Base-by-base conservation (phyloP, 2,797 vertebrate species). In the Hyperoplus immaculatus region DNA sequence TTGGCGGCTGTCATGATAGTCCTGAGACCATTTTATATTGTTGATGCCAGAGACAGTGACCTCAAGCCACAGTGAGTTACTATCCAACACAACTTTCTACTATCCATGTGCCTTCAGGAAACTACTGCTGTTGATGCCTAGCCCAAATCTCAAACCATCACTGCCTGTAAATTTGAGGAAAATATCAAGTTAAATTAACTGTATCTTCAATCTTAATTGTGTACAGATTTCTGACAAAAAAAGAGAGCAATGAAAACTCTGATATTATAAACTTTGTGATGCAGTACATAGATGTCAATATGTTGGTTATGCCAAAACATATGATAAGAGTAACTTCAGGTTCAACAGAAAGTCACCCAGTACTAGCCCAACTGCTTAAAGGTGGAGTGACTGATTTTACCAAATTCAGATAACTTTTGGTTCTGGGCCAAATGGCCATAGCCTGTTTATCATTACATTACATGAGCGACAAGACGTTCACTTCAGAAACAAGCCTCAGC, bases 391-490 rank as follows among this genome's bases (percentile, higher is more conserved):
- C 36, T 68, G 51, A 66, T 14, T 51, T 72, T 53, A 4, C 3
- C 14, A 13, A 43, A 56, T 29, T 64, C 56, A 63, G 50, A 58
- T 69, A 61, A 54, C 46, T 54, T 54, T 53, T 42, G 11, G 63
- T 29, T 74, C 42, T 36, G 8, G 65, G 12, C 70, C 56, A 83
- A 60, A 56, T 3, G 43, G 41, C 9, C 38, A 46, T 21, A 46
- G 39, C 47, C 69, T 66, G 41, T 70, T 72, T 56, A 47, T 67
- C 8, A 46, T 74, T 62, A 70, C 58, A 73, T 77, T 54, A 68
- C 61, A 65, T 15, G 69, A 82, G 38, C 83, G 78, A 82, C 75
- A 74, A 59, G 39, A 77, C 56, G 58, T 81, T 84, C 75, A 71
- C 59, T 87, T 80, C 15, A 60, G 41, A 79, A 83, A 73, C 38